Conservation (phyloP, 2,113 vertebrate genomes). For the Nesogale talazaci region DNA sequence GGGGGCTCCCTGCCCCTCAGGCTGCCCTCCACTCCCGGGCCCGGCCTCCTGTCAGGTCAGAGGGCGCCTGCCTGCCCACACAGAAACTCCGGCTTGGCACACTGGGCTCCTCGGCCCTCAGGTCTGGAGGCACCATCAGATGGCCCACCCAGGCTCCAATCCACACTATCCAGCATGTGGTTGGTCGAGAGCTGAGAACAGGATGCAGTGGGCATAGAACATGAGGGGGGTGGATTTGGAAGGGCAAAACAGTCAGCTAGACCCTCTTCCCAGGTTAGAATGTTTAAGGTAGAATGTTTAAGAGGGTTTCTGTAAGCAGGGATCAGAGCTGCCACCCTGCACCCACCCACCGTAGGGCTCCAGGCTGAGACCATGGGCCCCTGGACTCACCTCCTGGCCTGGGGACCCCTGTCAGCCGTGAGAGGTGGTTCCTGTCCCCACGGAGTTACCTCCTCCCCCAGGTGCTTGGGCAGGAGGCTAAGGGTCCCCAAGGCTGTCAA, state of each 20-base stretch:
- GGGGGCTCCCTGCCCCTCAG: not conserved
- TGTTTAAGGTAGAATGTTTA: not conserved
- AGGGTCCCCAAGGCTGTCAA: not conserved
- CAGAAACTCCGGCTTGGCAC: conserved; percentile 52
- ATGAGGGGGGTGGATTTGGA: not conserved
- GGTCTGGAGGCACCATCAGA: not conserved
- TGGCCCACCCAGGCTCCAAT: not conserved
- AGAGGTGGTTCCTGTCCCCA: conserved; percentile 17
- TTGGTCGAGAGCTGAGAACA: not conserved
- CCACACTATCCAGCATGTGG: conserved; percentile 1
- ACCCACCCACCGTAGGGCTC: not conserved
- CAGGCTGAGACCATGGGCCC: conserved; percentile 52
- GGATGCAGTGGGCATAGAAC: not conserved
- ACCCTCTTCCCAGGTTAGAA: not conserved
- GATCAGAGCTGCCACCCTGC: conserved; percentile 2
- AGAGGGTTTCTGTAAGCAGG: not conserved
- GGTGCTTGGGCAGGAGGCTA: conserved; percentile 50
- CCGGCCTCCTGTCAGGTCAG: not conserved
- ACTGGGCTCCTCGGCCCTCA: conserved; percentile 3
- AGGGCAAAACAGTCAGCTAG: conserved; percentile 14
- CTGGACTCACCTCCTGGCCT: conserved; percentile 32
- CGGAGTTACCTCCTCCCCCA: conserved; percentile 23
- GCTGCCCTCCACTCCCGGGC: not conserved
- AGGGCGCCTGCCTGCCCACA: not conserved
- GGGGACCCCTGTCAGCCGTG: not conserved